phyloP scores from a whole-genome alignment of 2,113 vertebrate species.

The Cettia cetti region DNA sequence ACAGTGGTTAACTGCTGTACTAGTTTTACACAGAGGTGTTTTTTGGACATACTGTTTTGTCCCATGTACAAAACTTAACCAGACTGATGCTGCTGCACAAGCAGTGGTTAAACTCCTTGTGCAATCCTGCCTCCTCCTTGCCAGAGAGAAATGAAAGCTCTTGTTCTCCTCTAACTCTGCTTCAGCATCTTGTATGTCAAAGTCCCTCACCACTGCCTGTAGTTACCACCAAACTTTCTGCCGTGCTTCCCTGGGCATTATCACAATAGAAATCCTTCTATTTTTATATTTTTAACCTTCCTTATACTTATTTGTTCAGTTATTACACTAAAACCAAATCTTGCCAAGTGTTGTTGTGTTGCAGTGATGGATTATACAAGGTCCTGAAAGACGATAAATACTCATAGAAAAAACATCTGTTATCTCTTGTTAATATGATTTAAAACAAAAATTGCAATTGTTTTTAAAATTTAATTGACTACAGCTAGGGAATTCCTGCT shows the following conservation, averaged over 20 bases:
- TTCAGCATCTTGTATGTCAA: neutral
- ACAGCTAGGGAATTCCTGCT: neutral
- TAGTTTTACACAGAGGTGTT: conserved; percentile 71
- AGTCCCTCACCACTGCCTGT: neutral
- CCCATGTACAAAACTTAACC: conserved; percentile 24
- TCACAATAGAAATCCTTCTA: neutral
- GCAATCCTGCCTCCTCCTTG: neutral
- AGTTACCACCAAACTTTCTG: neutral
- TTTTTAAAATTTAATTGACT: neutral
- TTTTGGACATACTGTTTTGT: conserved; percentile 45
- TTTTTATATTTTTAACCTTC: neutral
- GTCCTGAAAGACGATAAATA: neutral
- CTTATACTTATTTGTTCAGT: neutral
- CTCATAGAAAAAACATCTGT: neutral
- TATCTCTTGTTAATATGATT: neutral
- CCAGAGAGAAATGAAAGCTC: neutral
- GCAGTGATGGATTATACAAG: neutral
- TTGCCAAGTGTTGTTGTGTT: neutral
- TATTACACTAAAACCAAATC: neutral
- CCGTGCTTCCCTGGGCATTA: neutral
- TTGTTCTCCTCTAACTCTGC: neutral
- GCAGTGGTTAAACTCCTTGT: conserved; percentile 71
- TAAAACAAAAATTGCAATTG: neutral
- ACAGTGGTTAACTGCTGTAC: conserved; percentile 67
- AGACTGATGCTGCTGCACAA: conserved; percentile 77